These are phyloP conservation scores for Sesia bembeciformis DNA, from an alignment of 2,888 invertebrate genomes.

Conservation along the genomic window DNA sequence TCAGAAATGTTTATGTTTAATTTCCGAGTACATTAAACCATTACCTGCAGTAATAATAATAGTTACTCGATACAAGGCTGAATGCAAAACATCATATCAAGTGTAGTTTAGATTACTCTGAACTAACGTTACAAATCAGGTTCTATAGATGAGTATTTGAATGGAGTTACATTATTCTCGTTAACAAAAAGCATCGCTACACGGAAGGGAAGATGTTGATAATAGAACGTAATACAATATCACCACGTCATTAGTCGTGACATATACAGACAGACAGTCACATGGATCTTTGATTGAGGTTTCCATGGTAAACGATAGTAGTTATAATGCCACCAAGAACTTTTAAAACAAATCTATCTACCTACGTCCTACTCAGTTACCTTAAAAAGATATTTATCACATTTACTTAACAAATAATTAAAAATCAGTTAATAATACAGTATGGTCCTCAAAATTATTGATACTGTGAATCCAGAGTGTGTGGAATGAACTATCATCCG, in stretches of 20 bases:
- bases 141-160: neutral
- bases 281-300: no score
- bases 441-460: no score
- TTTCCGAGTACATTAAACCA: slow-evolving; percentile 15
- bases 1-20: slow-evolving; percentile 10
- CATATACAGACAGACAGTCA: slow-evolving; percentile 38
- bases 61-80: slow-evolving; percentile 14
- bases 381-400: no score
- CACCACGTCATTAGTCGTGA: slow-evolving; percentile 40
- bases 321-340: no score
- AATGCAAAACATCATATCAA: slow-evolving; percentile 1
- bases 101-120: slow-evolving; percentile 17
- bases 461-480: no score
- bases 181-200: slow-evolving; percentile 14
- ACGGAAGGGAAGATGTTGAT: slow-evolving; percentile 30
- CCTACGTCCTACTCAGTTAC: no score
- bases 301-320: no score
- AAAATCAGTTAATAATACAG: no score
- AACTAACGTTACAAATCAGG: slow-evolving; percentile 11
- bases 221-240: slow-evolving; percentile 35
- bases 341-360: no score
- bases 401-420: no score
- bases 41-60: slow-evolving; percentile 16
- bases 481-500: no score
- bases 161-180: neutral